These are phyloP conservation scores for Malacoraja senta DNA, from an alignment of 2,797 vertebrate species.

Conservation along the genomic window DNA sequence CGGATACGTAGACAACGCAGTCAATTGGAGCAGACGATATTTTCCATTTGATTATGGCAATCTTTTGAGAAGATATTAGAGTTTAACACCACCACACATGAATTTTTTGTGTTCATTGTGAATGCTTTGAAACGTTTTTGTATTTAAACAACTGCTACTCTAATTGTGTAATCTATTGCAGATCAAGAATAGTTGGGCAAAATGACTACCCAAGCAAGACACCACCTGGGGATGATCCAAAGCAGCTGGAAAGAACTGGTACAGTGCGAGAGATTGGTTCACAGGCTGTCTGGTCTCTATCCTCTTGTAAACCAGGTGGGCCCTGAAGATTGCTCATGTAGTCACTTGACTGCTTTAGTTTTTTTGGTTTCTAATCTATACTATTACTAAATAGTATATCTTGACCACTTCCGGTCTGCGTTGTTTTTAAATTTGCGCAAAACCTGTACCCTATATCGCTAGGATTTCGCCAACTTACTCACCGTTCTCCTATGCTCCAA, in stretches of 20 bases:
- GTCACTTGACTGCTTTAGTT: background rate
- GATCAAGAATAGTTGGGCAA: constrained; percentile 40
- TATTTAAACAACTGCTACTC: background rate
- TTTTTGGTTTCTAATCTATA: background rate
- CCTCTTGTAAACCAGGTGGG: constrained; percentile 92
- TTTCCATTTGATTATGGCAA: background rate
- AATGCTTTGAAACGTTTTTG: background rate
- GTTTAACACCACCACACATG: background rate
- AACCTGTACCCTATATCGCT: too few relatives aligned
- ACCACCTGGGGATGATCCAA: constrained; percentile 89
- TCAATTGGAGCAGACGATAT: background rate
- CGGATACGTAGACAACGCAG: too few relatives aligned
- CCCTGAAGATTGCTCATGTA: background rate
- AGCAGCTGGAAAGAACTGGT: constrained; percentile 91
- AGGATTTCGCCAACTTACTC: too few relatives aligned
- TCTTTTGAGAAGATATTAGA: background rate
- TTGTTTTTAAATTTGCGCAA: too few relatives aligned
- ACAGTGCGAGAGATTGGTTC: constrained; percentile 96
- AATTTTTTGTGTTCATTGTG: background rate
- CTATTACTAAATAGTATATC: too few relatives aligned
- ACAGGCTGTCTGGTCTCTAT: constrained; percentile 96
- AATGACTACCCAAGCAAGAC: constrained; percentile 93
- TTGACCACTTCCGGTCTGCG: too few relatives aligned
- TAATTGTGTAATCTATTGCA: background rate
- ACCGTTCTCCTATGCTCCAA: too few relatives aligned